Base-by-base conservation (phyloP, 2,797 vertebrate genomes). In the Spondyliosoma cantharus region DNA sequence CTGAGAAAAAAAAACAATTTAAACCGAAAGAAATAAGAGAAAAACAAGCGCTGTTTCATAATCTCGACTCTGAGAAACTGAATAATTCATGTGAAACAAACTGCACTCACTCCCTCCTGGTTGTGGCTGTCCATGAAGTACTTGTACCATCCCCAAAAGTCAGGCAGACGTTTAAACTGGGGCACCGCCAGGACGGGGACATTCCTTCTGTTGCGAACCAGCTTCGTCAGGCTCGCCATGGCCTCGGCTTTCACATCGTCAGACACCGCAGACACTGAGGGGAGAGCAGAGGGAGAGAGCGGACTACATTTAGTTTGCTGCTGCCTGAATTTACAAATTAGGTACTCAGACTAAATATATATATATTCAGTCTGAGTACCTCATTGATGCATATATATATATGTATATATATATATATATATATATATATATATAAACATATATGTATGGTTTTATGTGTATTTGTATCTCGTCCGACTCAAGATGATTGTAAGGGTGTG, bases 121-220 rank as follows among this genome's bases (percentile, higher is more conserved):
- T 96, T 96, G 86, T 95, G 91, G 70, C 77, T 90, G 72, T 95
- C 91, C 83, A 92, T 91, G 74, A 93, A 96, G 87, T 94, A 91
- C 80, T 95, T 95, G 92, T 96, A 96, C 94, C 94, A 95, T 77
- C 88, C 92, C 95, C 95, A 96, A 91, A 96, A 96, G 87, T 96
- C 95, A 3, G 95, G 94, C 58, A 88, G n/a, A 0, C 85, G 92
- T 73, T 91, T 87, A 86, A 93, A 91, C 82, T 94, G 90, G 37
- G 91, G 93, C 74, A 93, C 11, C 24, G 90, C 43, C 7, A 89
- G 0, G 24, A 84, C 24, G 0, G 82, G 85, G 42, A 85, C 12
- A 25, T 94, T 95, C 78, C 95, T 94, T 66, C 86, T 94, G 81
- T 85, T 93, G 24, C 95, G 95, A 43, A 83, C 87, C 37, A 93